Evolutionary conservation across 2,113 vertebrate species (phyloP).

Genomic region (Rhabdomys dilectus): DNA sequence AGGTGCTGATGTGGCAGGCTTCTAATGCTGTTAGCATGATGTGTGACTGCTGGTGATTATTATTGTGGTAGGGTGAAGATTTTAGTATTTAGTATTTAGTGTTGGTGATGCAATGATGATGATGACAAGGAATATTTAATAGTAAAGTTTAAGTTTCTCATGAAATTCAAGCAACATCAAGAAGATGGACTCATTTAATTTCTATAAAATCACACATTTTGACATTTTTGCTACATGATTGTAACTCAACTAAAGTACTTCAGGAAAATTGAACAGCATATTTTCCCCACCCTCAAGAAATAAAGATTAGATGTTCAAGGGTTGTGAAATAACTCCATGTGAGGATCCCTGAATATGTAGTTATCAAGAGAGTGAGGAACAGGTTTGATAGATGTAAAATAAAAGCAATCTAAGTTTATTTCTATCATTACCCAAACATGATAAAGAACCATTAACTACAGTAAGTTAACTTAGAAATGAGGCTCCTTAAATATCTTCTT

Average conservation of each 20-base stretch:
- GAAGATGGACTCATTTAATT: slow-evolving; percentile 11
- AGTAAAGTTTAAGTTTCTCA: background rate
- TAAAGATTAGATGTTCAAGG: background rate
- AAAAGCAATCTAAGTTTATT: background rate
- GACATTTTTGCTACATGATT: background rate
- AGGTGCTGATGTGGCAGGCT: background rate
- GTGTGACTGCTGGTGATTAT: background rate
- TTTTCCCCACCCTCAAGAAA: background rate
- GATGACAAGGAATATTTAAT: background rate
- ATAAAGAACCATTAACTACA: background rate
- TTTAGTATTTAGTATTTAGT: background rate
- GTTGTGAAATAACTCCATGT: background rate
- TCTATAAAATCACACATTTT: background rate
- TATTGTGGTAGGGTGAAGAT: background rate
- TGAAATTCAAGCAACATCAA: background rate
- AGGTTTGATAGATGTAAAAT: background rate
- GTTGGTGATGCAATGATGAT: background rate
- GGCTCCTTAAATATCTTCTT: background rate
- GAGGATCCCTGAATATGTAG: background rate
- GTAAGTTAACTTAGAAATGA: background rate
- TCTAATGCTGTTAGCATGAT: background rate
- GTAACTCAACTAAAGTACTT: background rate
- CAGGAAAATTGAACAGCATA: background rate
- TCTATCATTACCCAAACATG: background rate
- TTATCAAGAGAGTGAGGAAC: background rate